Evolutionary conservation across 2,797 vertebrate species (phyloP).

Genomic region (Eulemur albifrons): DNA sequence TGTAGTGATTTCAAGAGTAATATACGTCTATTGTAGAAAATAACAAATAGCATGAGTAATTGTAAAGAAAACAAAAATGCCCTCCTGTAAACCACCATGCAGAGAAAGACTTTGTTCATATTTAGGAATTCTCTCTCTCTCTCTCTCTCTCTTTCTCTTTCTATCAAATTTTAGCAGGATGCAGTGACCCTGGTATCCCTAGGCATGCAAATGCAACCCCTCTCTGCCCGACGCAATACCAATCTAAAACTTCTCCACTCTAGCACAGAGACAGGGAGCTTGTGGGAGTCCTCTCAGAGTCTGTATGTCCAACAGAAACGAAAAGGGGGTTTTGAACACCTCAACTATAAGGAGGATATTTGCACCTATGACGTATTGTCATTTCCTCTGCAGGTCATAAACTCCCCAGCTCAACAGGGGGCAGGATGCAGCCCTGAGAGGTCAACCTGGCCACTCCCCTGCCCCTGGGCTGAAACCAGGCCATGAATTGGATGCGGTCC

Average conservation of each 20-base stretch:
- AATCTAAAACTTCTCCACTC: not conserved
- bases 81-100: not conserved
- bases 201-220: not conserved
- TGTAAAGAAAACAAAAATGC: not conserved
- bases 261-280: not conserved
- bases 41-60: not conserved
- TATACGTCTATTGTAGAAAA: not conserved
- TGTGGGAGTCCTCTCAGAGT: not conserved
- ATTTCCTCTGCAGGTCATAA: not conserved
- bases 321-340: not conserved
- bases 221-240: not conserved
- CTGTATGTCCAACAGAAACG: not conserved
- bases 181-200: not conserved
- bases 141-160: not conserved
- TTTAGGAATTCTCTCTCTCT: not conserved
- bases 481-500: accelerated
- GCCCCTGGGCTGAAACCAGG: not conserved
- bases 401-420: not conserved
- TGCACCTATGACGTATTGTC: accelerated
- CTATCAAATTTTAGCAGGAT: not conserved
- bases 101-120: not conserved
- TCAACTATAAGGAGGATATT: accelerated
- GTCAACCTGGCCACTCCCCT: accelerated
- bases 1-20: not conserved
- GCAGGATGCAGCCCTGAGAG: not conserved